A percentile compares a stretch with the other conserved stretches of the same genome.
Conservation (phyloP, 2,888 invertebrate species). For the Apamea sordens region DNA sequence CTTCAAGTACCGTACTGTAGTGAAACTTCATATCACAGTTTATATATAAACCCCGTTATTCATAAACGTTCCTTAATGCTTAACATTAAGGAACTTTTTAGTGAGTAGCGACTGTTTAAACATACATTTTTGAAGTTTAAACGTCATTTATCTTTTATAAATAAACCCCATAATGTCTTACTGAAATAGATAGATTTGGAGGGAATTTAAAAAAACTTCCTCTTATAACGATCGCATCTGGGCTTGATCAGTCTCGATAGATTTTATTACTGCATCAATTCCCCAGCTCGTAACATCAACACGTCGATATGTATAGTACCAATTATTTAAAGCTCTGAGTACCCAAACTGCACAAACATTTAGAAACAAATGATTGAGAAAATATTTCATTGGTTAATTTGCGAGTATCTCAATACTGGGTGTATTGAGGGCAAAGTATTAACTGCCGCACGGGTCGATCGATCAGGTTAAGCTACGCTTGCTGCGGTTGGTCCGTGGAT, state of each 20-base stretch:
- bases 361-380: background rate
- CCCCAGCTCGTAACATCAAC: background rate
- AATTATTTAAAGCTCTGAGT: background rate
- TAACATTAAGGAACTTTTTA: too few species aligned
- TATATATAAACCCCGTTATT: background rate
- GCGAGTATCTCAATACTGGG: background rate
- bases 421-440: background rate
- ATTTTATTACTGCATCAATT: background rate
- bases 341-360: background rate
- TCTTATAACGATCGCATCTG: background rate
- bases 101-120: too few species aligned
- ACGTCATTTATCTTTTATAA: too few species aligned
- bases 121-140: too few species aligned
- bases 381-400: background rate
- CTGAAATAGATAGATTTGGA: background rate
- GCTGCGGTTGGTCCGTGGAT: too few species aligned
- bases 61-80: too few species aligned
- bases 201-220: background rate
- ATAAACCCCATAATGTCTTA: background rate
- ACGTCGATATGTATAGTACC: background rate
- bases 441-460: too few species aligned
- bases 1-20: background rate
- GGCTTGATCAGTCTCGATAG: background rate
- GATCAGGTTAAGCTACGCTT: too few species aligned
- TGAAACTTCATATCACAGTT: background rate